Base-by-base conservation (phyloP, 1,140 invertebrate genomes). In the Trypoxylus dichotomus region DNA sequence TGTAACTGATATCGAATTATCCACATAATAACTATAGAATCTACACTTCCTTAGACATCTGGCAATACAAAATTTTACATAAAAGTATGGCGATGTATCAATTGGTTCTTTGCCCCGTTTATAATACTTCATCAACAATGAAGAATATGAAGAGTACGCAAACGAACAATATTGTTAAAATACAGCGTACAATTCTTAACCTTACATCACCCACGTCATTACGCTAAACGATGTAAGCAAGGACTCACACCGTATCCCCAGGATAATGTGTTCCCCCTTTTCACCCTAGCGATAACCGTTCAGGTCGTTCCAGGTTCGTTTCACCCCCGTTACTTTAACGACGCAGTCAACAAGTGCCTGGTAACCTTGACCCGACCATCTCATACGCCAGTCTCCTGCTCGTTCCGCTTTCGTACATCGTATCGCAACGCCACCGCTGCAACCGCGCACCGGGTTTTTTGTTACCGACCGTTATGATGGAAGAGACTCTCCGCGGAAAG, bases 231-330 rank as follows among this genome's bases (percentile, higher is more conserved):
- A 68, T 24, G 24, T 24, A 19, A 19, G 19, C 6, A 54, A 54
- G 47, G 19, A 54, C 27, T 68, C 21, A 13, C 13, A 13, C 7
- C 47, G 2, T 21, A 58, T 58, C 21, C 60, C 60, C 60, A 3
- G 60, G 47, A 27, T 68, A 68, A 68, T 68, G 13, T 15, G 27
- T 24, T n/a, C 60, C 24, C 27, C 60, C 13, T 24, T 68, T 21
- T 25, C 21, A 15, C 60, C 60, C 60, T 15, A 7, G 60, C 60
- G 60, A 13, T 68, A 68, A 68, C 60, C 19, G 24, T 68, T 24
- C 60, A 68, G 60, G 60, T 68, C 60, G 60, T 68, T 68, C 60
- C 60, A 24, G 60, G 60, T 29, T 68, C 60, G 27, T 68, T 68
- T 68, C 24, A 29, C 60, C 47, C 60, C 24, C 60, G 60, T 29